Base-by-base conservation (phyloP, 2,888 invertebrate species). In the Cabera pusaria region DNA sequence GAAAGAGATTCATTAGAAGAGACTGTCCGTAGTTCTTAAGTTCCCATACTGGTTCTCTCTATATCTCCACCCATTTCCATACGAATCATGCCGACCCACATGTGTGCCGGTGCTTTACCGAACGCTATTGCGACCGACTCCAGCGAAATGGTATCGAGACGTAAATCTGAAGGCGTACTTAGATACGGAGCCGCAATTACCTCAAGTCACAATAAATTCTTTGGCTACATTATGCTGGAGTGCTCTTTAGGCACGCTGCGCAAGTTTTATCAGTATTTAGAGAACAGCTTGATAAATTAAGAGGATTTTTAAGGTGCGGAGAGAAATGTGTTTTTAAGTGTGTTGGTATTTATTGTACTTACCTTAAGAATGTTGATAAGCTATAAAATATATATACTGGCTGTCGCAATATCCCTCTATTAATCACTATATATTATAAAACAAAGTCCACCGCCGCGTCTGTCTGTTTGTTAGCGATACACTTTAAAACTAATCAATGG, bases 91-190 rank as follows among this genome's bases (percentile, higher is more conserved):
- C 39, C 44, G 47, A 36, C 46, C 50, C 50, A 50, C 48, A 53
- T 52, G 52, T 52, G 48, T 51, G 41, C 16, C 39, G 41, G 51
- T 52, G 51, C 51, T 52, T 51, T 41, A 44, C 45, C 36, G 48
- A 46, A 42, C 39, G 44, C 47, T 41, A 54, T 49, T 45, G 44
- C 44, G 38, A 18, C 27, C 35, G 37, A 37, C 39, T 46, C 39
- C 44, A 26, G 37, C 23, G 48, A 41, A 53, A 53, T 44, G 39
- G 35, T 45, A 55, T 51, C 49, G 54, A 42, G 45, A 41, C 52
- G 51, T 51, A 56, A 51, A 56, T 56, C 51, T 49, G 49, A 36
- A 28, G 27, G 34, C 39, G 39, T 49, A 52, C 48, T 50, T 38
- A 44, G 41, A 42, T 41, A 41, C 41, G 29, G 35, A 28, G 41